A percentile compares a stretch with the other conserved stretches of the same genome.
Conservation (phyloP, 2,113 vertebrate species). For the Okapia johnstoni region DNA sequence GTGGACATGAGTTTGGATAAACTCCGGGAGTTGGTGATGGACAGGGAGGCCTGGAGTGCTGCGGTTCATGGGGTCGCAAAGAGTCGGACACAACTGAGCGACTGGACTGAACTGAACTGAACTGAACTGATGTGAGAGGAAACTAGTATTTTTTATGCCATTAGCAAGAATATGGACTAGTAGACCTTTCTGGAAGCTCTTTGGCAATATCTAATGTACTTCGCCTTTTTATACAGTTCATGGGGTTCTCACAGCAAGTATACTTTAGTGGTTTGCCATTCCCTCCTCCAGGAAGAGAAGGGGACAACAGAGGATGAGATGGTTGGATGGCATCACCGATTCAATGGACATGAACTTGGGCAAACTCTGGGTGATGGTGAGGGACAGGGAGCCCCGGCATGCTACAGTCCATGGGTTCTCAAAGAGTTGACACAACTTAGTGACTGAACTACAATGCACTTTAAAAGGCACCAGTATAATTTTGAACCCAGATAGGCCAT, state of each 20-base stretch:
- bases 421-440: neutral
- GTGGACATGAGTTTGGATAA: neutral
- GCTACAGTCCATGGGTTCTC: neutral
- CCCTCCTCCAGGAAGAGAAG: neutral
- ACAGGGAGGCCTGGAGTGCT: neutral
- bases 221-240: neutral
- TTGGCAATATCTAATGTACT: neutral
- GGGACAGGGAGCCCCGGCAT: neutral
- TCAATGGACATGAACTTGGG: neutral
- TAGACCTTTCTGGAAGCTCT: neutral
- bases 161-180: neutral
- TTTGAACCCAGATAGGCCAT: neutral
- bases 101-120: neutral
- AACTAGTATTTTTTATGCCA: neutral
- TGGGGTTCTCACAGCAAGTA: neutral
- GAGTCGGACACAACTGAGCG: accelerated
- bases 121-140: neutral
- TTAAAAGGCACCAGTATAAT: neutral
- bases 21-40: neutral
- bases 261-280: neutral
- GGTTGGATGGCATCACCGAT: neutral
- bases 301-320: neutral
- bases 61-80: neutral
- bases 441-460: neutral
- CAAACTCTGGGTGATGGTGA: neutral